A percentile compares a stretch with the other conserved stretches of the same genome.
Conservation (phyloP, 2,888 invertebrate genomes). For the Apotomis turbidana region DNA sequence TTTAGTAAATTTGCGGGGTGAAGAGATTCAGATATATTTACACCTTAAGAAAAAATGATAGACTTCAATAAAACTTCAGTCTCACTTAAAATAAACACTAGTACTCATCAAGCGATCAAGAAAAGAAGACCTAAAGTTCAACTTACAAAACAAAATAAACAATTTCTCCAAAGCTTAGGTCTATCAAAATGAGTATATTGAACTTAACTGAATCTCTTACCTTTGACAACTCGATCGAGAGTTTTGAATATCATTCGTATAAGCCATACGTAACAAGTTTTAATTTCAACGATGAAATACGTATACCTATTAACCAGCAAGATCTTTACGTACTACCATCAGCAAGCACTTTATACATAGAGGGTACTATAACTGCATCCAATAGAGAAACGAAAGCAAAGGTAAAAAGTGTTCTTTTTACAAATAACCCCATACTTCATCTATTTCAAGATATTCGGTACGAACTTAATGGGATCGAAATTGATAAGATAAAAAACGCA, state of each 20-base stretch:
- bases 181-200: slow-evolving; percentile 2
- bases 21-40: neutral
- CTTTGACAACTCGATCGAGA: slow-evolving; percentile 1
- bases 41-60: neutral
- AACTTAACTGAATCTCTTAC: neutral
- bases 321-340: neutral
- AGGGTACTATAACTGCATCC: neutral
- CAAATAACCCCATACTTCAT: slow-evolving; percentile 9
- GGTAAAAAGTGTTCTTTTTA: slow-evolving; percentile 2
- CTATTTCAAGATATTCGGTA: slow-evolving; percentile 17
- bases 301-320: slow-evolving; percentile 3
- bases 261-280: slow-evolving; percentile 8
- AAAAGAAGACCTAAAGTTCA: neutral
- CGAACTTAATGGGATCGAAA: slow-evolving; percentile 8
- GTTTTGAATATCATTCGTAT: slow-evolving; percentile 6
- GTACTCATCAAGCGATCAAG: neutral
- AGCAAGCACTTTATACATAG: neutral
- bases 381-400: neutral
- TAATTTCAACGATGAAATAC: slow-evolving; percentile 4
- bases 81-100: neutral
- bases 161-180: neutral
- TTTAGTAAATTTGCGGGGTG: no score
- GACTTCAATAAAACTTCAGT: neutral
- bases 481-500: slow-evolving; percentile 8
- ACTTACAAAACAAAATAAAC: neutral